These are phyloP conservation scores for fruit fly (Drosophila melanogaster) DNA, from an alignment of 1,140 invertebrate species.

Conservation along the genomic window DNA sequence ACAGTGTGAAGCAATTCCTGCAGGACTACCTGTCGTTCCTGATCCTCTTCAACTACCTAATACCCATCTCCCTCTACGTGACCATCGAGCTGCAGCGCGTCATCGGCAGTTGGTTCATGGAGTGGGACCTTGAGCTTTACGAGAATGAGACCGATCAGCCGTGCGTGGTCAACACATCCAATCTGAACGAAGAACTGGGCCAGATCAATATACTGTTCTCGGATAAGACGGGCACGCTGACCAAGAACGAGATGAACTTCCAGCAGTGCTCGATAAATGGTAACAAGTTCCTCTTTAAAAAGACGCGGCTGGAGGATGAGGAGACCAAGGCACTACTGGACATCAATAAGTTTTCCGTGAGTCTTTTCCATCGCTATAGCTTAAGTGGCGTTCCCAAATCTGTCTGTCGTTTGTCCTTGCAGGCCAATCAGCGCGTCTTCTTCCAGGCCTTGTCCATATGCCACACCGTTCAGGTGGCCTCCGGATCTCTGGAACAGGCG, in stretches of 20 bases:
- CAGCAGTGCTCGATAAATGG: slow-evolving; percentile 94
- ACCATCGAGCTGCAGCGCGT: slow-evolving; percentile 99
- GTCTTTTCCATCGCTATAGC: not conserved
- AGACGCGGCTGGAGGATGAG: slow-evolving; percentile 44
- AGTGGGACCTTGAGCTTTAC: slow-evolving; percentile 97
- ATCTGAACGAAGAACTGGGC: slow-evolving; percentile 99
- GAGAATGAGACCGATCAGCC: slow-evolving; percentile 95
- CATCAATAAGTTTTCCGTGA: slow-evolving; percentile 41
- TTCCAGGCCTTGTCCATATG: slow-evolving; percentile 91
- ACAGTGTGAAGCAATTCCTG: slow-evolving; percentile 86
- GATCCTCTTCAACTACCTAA: slow-evolving; percentile 99
- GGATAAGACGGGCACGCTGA: slow-evolving; percentile 98
- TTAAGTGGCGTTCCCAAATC: not conserved
- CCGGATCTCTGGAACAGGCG: slow-evolving; percentile 33
- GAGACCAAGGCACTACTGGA: slow-evolving; percentile 37
- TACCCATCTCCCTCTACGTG: slow-evolving; percentile 99
- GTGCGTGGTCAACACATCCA: slow-evolving; percentile 98
- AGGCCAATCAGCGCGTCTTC: slow-evolving; percentile 45
- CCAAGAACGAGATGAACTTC: slow-evolving; percentile 98
- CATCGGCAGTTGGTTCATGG: slow-evolving; percentile 93
- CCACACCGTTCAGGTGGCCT: slow-evolving; percentile 90
- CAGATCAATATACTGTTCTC: slow-evolving; percentile 97
- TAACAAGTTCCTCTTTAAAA: slow-evolving; percentile 87
- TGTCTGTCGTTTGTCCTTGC: not conserved
- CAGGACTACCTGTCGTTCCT: slow-evolving; percentile 98